Percentiles rank a stretch among this genome's conserved stretches.
Conservation (phyloP, 1,140 invertebrate species). For the Pseudobourletiella spinata region DNA sequence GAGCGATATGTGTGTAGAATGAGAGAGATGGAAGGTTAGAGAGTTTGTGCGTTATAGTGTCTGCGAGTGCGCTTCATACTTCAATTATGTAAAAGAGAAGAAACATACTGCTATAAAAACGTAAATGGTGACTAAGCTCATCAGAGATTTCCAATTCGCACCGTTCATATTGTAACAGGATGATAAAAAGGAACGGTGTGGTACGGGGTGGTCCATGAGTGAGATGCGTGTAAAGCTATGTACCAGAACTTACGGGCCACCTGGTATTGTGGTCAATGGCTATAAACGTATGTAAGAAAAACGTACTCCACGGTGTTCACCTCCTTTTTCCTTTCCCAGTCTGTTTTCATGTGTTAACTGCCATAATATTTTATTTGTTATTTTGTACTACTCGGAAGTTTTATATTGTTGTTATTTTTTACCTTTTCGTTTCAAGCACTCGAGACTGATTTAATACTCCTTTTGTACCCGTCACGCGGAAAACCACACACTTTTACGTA, state of each 20-base stretch:
- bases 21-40: background rate
- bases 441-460: slow-evolving; percentile 8
- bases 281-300: background rate
- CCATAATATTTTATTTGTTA: too few relatives aligned
- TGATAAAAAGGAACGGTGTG: too few relatives aligned
- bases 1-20: background rate
- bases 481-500: too few relatives aligned
- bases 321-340: background rate
- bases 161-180: slow-evolving; percentile 1
- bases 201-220: too few relatives aligned
- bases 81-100: background rate
- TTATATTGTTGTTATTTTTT: background rate
- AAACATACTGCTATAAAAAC: background rate
- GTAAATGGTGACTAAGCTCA: background rate
- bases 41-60: too few relatives aligned
- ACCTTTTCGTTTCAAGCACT: background rate
- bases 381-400: background rate
- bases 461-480: background rate
- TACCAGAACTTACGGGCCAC: too few relatives aligned
- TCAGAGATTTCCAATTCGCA: slow-evolving; percentile 8
- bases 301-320: slow-evolving; percentile 3
- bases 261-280: too few relatives aligned
- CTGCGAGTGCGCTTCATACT: background rate
- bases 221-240: too few relatives aligned
- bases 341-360: background rate